A percentile compares a stretch with the other conserved stretches of the same genome.
Evolutionary conservation across 2,888 invertebrate species (phyloP).

Genomic region (Pseudococcus longispinus): DNA sequence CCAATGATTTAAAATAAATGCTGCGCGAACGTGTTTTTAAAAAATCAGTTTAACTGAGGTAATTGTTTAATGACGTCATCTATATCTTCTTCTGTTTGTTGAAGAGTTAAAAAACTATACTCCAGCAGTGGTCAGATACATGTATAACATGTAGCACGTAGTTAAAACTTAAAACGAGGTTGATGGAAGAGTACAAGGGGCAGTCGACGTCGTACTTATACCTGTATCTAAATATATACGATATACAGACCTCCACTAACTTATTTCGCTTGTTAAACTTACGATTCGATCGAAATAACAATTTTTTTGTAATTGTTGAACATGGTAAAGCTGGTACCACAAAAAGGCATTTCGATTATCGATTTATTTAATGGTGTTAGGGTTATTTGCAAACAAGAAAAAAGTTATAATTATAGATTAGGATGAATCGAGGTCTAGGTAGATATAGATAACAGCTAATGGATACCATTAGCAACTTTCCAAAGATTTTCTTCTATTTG

Average conservation of each 20-base stretch:
- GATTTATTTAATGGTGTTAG: neutral
- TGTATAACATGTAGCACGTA: slow-evolving; percentile 13
- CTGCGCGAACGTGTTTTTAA: slow-evolving; percentile 47
- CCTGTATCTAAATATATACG: neutral
- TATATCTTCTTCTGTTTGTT: slow-evolving; percentile 36
- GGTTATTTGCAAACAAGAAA: neutral
- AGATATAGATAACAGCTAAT: too few species aligned
- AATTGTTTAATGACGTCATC: slow-evolving; percentile 47
- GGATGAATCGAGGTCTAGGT: too few species aligned
- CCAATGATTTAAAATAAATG: slow-evolving; percentile 43
- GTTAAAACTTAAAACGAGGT: neutral
- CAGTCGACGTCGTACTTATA: neutral
- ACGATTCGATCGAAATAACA: neutral
- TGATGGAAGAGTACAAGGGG: slow-evolving; percentile 16
- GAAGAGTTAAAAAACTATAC: neutral
- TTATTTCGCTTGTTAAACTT: neutral
- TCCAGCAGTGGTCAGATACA: slow-evolving; percentile 19
- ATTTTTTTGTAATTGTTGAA: neutral
- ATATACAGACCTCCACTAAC: neutral
- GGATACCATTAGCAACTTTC: neutral
- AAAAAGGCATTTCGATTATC: neutral
- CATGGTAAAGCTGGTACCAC: neutral
- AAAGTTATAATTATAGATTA: too few species aligned
- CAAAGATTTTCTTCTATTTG: neutral
- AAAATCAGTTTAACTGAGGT: slow-evolving; percentile 36